phyloP scores from a whole-genome alignment of 2,113 vertebrate genomes.

The Mesembrinibis cayennensis region DNA sequence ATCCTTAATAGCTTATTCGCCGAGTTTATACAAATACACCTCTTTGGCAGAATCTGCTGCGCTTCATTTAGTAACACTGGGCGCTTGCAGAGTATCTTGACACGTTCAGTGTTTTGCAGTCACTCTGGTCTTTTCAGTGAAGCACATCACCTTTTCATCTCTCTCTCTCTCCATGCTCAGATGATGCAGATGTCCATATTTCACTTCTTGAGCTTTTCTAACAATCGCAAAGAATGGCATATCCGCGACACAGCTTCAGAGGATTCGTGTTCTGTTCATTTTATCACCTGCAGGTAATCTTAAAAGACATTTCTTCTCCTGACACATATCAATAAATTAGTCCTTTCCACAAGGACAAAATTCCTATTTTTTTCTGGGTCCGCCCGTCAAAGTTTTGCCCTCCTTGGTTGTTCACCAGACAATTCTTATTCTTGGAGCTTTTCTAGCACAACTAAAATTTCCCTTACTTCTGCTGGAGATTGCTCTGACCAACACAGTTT shows the following conservation, averaged over 20 bases:
- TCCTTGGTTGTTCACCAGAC: not conserved
- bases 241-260: not conserved
- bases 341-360: not conserved
- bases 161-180: not conserved
- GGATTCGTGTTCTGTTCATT: not conserved
- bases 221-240: not conserved
- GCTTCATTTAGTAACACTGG: not conserved
- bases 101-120: not conserved
- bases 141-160: not conserved
- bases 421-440: not conserved
- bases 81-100: not conserved
- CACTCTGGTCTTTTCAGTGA: not conserved
- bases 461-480: not conserved
- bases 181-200: not conserved
- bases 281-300: not conserved
- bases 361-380: not conserved
- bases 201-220: not conserved
- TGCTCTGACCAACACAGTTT: not conserved
- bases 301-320: not conserved
- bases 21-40: not conserved
- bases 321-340: not conserved
- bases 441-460: not conserved
- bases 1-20: not conserved
- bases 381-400: not conserved
- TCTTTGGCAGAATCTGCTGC: not conserved